These are phyloP conservation scores for Netelia virgata DNA, from an alignment of 2,888 invertebrate species.

Conservation along the genomic window DNA sequence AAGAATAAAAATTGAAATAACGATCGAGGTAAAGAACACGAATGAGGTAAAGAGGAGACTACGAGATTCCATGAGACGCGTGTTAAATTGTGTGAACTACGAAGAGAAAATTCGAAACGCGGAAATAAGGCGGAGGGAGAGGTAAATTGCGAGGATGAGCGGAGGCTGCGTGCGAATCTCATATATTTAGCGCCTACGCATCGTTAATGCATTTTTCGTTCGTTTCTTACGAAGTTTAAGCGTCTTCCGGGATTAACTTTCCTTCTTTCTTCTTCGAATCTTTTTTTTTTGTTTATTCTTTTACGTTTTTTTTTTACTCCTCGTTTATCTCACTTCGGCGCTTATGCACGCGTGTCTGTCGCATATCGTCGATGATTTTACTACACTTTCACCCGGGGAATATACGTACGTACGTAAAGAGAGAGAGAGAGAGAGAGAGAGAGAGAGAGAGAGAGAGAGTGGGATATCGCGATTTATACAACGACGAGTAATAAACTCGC, in stretches of 20 bases:
- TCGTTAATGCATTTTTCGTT: constrained; percentile 53
- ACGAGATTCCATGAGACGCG: constrained; percentile 2
- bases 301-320: not conserved
- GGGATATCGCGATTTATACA: constrained; percentile 29
- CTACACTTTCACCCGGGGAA: constrained; percentile 36
- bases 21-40: not conserved
- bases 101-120: constrained; percentile 56
- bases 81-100: not conserved
- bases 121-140: constrained; percentile 40
- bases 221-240: constrained; percentile 1
- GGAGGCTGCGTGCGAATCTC: constrained; percentile 49
- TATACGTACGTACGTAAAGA: not conserved
- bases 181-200: constrained; percentile 61
- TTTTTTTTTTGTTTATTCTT: constrained; percentile 24
- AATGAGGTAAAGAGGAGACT: not conserved
- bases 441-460: constrained; percentile 18
- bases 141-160: constrained; percentile 3
- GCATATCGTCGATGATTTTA: constrained; percentile 41
- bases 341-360: constrained; percentile 9
- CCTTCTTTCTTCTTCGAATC: constrained; percentile 37
- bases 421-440: not conserved
- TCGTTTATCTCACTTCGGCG: constrained; percentile 27
- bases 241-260: constrained; percentile 30
- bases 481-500: constrained; percentile 55
- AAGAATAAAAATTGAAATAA: constrained; percentile 7